Evolutionary conservation across 2,113 vertebrate species (phyloP).

Genomic region (Thomomys bottae): DNA sequence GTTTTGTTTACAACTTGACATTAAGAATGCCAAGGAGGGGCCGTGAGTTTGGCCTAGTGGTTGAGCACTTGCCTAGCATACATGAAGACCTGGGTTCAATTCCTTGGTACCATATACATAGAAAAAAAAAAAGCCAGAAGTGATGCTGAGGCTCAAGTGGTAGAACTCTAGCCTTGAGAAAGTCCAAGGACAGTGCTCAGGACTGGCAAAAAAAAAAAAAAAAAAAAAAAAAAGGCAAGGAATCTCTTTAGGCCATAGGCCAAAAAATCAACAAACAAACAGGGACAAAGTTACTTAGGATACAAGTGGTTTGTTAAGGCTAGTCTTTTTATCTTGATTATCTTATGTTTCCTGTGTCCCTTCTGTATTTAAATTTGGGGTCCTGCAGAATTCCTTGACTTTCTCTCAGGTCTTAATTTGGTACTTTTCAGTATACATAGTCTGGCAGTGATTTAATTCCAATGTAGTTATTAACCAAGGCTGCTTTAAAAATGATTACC

Average conservation of each 20-base stretch:
- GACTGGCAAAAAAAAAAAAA: too few species aligned
- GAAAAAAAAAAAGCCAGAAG: too few species aligned
- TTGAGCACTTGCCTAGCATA: too few species aligned
- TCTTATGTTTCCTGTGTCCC: neutral
- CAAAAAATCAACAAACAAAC: conserved; percentile 52
- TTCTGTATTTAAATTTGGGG: neutral
- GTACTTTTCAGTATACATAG: neutral
- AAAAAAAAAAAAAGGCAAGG: neutral
- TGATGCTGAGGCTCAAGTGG: too few species aligned
- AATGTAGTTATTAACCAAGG: neutral
- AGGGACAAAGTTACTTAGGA: neutral
- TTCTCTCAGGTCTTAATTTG: neutral
- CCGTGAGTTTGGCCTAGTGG: too few species aligned
- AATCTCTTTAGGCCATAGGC: conserved; percentile 8
- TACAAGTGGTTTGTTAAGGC: neutral
- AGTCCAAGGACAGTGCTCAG: too few species aligned
- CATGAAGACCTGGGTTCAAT: too few species aligned
- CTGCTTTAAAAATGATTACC: neutral
- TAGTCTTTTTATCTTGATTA: neutral
- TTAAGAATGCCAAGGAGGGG: conserved; percentile 26
- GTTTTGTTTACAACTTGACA: neutral
- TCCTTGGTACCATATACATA: too few species aligned
- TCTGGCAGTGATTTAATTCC: neutral
- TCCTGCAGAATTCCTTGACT: neutral
- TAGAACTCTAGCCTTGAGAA: too few species aligned